phyloP scores from a whole-genome alignment of 2,113 vertebrate genomes.

The Lutjanus erythropterus region DNA sequence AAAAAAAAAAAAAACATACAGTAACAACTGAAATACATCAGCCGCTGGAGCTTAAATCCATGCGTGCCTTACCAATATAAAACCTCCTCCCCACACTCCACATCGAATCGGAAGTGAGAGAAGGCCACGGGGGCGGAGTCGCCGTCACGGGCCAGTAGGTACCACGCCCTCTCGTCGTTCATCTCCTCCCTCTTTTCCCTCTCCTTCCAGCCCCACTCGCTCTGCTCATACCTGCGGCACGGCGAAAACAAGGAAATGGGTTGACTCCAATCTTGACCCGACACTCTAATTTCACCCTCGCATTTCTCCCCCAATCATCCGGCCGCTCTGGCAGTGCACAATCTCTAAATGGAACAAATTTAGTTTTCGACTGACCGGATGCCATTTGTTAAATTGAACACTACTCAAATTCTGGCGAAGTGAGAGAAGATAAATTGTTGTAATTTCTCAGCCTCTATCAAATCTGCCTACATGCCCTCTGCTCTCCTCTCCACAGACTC shows the following conservation, averaged over 20 bases:
- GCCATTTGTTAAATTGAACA: slow-evolving; percentile 19
- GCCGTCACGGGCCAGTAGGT: slow-evolving; percentile 89
- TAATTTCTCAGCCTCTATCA: background rate
- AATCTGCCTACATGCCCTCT: background rate
- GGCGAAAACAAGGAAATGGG: background rate
- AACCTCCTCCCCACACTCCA: slow-evolving; percentile 94
- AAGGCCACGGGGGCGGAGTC: slow-evolving; percentile 88
- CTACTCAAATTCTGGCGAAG: background rate
- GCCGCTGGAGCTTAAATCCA: background rate
- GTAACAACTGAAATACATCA: background rate
- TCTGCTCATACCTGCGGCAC: slow-evolving; percentile 90
- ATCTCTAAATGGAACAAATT: slow-evolving; percentile 4
- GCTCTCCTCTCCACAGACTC: slow-evolving; percentile 17
- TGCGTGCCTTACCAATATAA: slow-evolving; percentile 89
- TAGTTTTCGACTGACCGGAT: background rate
- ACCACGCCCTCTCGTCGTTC: slow-evolving; percentile 94
- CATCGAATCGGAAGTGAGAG: slow-evolving; percentile 95
- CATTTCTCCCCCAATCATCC: background rate
- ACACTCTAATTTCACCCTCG: background rate
- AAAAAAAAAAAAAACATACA: no score
- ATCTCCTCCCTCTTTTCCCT: slow-evolving; percentile 94
- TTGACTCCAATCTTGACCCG: background rate
- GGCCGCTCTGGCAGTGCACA: background rate
- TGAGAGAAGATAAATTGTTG: background rate
- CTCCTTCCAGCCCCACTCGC: slow-evolving; percentile 96